Percentiles rank a stretch among this genome's conserved stretches.
Evolutionary conservation across 1,140 invertebrate species (phyloP).

Genomic region (Pteromalus puparum): DNA sequence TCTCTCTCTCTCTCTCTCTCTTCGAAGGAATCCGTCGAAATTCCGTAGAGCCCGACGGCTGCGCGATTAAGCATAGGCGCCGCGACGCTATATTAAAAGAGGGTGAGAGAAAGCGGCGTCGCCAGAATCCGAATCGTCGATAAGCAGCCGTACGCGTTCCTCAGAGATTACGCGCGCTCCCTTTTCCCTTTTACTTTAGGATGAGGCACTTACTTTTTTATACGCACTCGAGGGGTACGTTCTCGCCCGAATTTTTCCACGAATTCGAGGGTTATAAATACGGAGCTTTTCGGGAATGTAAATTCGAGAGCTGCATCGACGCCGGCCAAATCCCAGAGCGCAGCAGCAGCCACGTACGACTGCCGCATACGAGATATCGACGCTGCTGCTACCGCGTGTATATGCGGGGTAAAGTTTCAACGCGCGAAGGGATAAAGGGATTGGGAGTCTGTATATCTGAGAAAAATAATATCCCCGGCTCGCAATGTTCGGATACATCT

Average conservation of each 20-base stretch:
- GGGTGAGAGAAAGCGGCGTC: not conserved
- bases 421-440: not conserved
- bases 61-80: not conserved
- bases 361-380: no score
- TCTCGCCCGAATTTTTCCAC: not conserved
- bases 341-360: no score
- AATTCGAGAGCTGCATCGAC: not conserved
- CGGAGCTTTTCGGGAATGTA: not conserved
- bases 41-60: not conserved
- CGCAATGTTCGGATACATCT: not conserved
- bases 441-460: not conserved
- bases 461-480: not conserved
- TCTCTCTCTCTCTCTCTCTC: not conserved
- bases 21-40: not conserved
- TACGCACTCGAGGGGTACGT: not conserved
- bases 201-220: not conserved
- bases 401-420: not conserved
- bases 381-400: no score
- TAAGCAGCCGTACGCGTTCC: slow-evolving; percentile 1
- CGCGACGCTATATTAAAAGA: not conserved
- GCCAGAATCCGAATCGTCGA: slow-evolving; percentile 5
- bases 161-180: not conserved
- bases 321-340: not conserved
- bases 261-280: not conserved
- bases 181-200: not conserved